Conservation (phyloP, 1,140 invertebrate species). For the Tetragonula clypearis region DNA sequence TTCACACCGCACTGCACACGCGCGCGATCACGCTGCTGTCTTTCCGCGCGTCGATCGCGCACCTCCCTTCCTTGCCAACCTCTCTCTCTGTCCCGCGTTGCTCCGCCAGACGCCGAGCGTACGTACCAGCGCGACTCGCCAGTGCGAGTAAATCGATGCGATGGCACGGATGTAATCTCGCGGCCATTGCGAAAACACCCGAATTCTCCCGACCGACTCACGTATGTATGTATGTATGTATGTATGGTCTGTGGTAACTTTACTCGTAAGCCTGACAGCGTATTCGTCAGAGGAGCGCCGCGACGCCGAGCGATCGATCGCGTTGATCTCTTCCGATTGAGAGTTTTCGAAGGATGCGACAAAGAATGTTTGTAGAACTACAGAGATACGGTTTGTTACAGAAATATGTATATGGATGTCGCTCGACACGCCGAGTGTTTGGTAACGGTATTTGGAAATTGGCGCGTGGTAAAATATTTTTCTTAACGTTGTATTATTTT, state of each 20-base stretch:
- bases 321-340: not conserved
- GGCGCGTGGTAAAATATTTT: no score
- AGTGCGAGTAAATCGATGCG: slow-evolving; percentile 20
- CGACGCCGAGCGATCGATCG: not conserved
- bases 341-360: not conserved
- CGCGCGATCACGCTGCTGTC: not conserved
- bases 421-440: no score
- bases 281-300: not conserved
- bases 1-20: slow-evolving; percentile 25
- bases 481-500: no score
- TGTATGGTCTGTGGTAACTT: not conserved
- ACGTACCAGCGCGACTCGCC: not conserved
- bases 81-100: no score
- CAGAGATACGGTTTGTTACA: not conserved
- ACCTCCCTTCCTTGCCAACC: slow-evolving; percentile 16
- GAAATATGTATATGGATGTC: no score
- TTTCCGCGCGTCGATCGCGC: not conserved
- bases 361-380: not conserved
- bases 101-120: not conserved
- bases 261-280: not conserved
- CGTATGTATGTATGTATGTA: no score
- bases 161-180: not conserved
- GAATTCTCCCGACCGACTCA: slow-evolving; percentile 24
- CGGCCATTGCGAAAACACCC: not conserved
- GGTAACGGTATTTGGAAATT: no score